Evolutionary conservation across 2,888 invertebrate species (phyloP).

Genomic region (Drosophila antonietae): DNA sequence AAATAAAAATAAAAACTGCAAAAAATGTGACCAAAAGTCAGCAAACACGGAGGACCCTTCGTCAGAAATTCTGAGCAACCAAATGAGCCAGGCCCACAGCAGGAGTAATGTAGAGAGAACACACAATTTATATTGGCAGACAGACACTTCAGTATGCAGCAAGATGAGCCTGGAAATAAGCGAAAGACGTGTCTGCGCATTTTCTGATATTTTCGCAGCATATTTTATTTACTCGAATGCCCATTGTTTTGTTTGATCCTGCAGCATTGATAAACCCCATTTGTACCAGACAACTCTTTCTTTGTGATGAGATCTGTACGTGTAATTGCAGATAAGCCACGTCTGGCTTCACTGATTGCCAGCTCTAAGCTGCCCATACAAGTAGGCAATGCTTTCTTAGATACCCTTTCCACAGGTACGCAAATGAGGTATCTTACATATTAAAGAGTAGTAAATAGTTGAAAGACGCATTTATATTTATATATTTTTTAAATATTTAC

Average conservation of each 20-base stretch:
- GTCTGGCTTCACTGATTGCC: conserved; percentile 35
- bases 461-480: too few relatives aligned
- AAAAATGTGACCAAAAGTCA: conserved; percentile 67
- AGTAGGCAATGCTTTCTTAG: conserved; percentile 22
- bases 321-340: conserved; percentile 52
- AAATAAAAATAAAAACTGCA: conserved; percentile 36
- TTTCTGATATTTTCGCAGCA: conserved; percentile 13
- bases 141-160: conserved; percentile 47
- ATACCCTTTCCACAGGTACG: conserved; percentile 1
- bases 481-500: too few relatives aligned
- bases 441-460: neutral
- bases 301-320: conserved; percentile 35
- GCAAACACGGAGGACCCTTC: conserved; percentile 51
- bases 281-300: conserved; percentile 57
- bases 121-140: conserved; percentile 32
- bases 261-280: conserved; percentile 35
- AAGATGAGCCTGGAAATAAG: conserved; percentile 14
- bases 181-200: conserved; percentile 57
- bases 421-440: neutral
- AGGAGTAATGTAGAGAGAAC: conserved; percentile 4
- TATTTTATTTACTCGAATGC: conserved; percentile 22
- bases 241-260: conserved; percentile 40
- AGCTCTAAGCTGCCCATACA: conserved; percentile 8
- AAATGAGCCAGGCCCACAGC: conserved; percentile 40
- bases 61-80: conserved; percentile 64